Percentiles rank a stretch among this genome's conserved stretches.
These are phyloP conservation scores for Leucosticte australis DNA, from an alignment of 2,113 vertebrate species.

Conservation along the genomic window DNA sequence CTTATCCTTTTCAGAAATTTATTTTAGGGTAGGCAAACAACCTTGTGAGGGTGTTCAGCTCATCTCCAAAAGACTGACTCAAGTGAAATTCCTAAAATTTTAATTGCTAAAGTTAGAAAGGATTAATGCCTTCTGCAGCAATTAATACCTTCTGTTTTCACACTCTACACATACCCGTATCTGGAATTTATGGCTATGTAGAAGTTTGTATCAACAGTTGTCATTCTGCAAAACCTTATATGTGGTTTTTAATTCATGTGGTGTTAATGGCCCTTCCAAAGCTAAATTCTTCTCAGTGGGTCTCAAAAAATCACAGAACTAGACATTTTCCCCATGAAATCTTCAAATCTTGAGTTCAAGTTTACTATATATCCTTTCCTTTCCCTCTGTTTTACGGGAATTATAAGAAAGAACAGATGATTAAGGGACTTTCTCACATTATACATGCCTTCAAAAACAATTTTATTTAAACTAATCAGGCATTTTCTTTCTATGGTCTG, in stretches of 20 bases:
- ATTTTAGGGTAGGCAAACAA: not conserved
- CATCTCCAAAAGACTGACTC: not conserved
- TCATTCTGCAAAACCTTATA: not conserved
- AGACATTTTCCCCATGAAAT: not conserved
- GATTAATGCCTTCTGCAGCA: not conserved
- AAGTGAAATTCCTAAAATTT: not conserved
- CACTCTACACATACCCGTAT: no score
- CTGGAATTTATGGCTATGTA: not conserved
- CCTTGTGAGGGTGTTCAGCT: not conserved
- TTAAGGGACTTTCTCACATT: not conserved
- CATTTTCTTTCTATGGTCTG: not conserved
- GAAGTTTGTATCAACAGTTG: not conserved
- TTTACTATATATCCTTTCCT: fast-evolving
- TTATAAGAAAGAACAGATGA: not conserved
- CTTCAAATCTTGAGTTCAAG: not conserved
- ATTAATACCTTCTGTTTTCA: not conserved
- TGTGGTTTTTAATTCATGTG: not conserved
- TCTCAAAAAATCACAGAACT: not conserved
- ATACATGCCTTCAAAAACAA: fast-evolving
- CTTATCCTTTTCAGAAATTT: not conserved
- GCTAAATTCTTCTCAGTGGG: not conserved
- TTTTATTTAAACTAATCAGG: fast-evolving
- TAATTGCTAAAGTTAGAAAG: not conserved
- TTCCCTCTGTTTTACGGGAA: not conserved
- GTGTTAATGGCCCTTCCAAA: not conserved